These are phyloP conservation scores for Macrosteles quadrilineatus DNA, from an alignment of 1,140 invertebrate genomes.

Conservation along the genomic window DNA sequence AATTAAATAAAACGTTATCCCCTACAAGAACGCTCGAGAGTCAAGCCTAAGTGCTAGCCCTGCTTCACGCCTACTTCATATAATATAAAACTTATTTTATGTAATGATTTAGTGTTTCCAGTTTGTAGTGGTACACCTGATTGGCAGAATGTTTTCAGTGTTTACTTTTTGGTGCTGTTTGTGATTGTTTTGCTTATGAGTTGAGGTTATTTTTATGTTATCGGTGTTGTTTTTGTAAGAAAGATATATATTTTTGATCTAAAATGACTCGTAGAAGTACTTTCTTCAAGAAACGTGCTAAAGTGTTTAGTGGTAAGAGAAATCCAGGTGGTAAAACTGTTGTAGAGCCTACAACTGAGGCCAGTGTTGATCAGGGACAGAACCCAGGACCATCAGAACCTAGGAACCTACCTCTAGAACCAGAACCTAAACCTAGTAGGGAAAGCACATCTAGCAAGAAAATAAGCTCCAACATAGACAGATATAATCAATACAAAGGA, in stretches of 20 bases:
- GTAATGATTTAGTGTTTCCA: background rate
- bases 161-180: background rate
- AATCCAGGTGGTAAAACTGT: background rate
- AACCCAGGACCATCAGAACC: background rate
- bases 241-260: background rate
- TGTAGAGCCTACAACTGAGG: background rate
- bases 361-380: background rate
- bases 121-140: background rate
- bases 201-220: background rate
- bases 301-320: background rate
- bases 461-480: background rate
- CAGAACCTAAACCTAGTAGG: background rate
- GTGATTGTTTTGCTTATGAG: background rate
- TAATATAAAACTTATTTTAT: background rate
- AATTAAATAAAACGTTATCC: background rate
- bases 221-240: background rate
- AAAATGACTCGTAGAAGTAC: background rate
- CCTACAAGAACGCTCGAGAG: background rate
- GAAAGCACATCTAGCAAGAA: background rate
- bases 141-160: background rate
- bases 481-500: background rate
- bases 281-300: background rate
- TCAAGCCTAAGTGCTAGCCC: too few species aligned
- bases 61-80: background rate
- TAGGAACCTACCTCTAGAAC: background rate